Conservation (phyloP, 1,140 invertebrate genomes). For the Drosophila ogumai region DNA sequence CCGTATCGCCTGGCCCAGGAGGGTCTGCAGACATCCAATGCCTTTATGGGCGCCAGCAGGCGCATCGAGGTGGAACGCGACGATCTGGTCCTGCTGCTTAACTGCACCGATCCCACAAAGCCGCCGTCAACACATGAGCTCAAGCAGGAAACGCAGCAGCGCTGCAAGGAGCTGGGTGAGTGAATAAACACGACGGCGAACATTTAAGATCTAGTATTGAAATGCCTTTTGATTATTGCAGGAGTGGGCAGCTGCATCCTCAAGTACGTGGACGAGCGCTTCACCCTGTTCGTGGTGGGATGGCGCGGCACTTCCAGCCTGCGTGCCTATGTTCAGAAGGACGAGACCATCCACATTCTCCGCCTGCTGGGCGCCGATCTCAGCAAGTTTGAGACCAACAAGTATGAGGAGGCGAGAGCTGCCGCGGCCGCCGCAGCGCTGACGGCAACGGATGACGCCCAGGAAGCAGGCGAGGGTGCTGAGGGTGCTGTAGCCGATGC, state of each 20-base stretch:
- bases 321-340: slow-evolving; percentile 92
- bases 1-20: slow-evolving; percentile 93
- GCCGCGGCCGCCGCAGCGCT: slow-evolving; percentile 52
- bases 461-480: slow-evolving; percentile 2
- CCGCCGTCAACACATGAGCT: slow-evolving; percentile 89
- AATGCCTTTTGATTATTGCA: slow-evolving; percentile 60
- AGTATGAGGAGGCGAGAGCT: slow-evolving; percentile 78
- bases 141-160: slow-evolving; percentile 87
- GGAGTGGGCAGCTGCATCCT: slow-evolving; percentile 91
- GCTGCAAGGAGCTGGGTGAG: slow-evolving; percentile 89
- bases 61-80: slow-evolving; percentile 89
- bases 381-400: slow-evolving; percentile 88
- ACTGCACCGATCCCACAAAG: slow-evolving; percentile 90
- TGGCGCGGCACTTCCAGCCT: slow-evolving; percentile 95
- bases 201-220: background rate
- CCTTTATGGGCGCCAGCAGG: slow-evolving; percentile 87
- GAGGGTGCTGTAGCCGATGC: background rate
- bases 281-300: slow-evolving; percentile 91
- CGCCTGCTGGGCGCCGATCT: slow-evolving; percentile 93
- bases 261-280: slow-evolving; percentile 87
- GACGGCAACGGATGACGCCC: slow-evolving; percentile 11
- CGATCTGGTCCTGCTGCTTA: slow-evolving; percentile 92
- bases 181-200: background rate
- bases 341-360: slow-evolving; percentile 94
- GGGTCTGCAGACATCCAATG: slow-evolving; percentile 89